Evolutionary conservation across 2,113 vertebrate species (phyloP).

Genomic region (Mus pahari): DNA sequence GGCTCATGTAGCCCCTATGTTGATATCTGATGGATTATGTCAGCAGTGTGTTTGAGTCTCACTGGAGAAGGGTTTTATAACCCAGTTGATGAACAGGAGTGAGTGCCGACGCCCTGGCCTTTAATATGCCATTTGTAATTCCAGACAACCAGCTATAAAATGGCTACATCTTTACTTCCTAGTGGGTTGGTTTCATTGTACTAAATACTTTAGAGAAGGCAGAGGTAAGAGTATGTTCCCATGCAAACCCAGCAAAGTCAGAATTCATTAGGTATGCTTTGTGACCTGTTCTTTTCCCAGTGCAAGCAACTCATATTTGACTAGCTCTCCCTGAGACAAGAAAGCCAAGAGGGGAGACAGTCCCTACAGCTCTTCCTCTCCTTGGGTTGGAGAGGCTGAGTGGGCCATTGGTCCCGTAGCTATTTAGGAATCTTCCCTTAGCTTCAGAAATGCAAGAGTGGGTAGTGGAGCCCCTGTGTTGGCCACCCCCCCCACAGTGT

Average conservation of each 20-base stretch:
- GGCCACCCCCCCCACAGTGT: not conserved
- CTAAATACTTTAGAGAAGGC: conserved; percentile 46
- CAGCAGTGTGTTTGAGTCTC: conserved; percentile 12
- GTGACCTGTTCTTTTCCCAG: not conserved
- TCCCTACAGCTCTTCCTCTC: not conserved
- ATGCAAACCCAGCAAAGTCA: conserved; percentile 48
- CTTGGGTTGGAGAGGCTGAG: not conserved
- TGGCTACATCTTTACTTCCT: conserved; percentile 42
- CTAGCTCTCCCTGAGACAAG: not conserved
- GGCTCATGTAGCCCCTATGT: not conserved
- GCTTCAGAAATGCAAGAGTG: not conserved
- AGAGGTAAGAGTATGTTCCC: conserved; percentile 59
- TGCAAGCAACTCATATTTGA: not conserved
- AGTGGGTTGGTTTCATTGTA: conserved; percentile 57
- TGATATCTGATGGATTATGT: not conserved
- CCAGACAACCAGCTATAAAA: conserved; percentile 59
- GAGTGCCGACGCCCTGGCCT: not conserved
- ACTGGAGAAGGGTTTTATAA: conserved; percentile 49
- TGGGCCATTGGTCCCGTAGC: not conserved
- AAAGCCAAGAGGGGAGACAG: not conserved
- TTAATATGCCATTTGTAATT: conserved; percentile 74
- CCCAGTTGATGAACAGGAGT: conserved; percentile 53
- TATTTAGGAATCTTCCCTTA: not conserved
- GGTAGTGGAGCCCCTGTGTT: not conserved
- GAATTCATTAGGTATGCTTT: conserved; percentile 34